These are phyloP conservation scores for Aplodontia rufa DNA, from an alignment of 2,113 vertebrate species.

Conservation along the genomic window DNA sequence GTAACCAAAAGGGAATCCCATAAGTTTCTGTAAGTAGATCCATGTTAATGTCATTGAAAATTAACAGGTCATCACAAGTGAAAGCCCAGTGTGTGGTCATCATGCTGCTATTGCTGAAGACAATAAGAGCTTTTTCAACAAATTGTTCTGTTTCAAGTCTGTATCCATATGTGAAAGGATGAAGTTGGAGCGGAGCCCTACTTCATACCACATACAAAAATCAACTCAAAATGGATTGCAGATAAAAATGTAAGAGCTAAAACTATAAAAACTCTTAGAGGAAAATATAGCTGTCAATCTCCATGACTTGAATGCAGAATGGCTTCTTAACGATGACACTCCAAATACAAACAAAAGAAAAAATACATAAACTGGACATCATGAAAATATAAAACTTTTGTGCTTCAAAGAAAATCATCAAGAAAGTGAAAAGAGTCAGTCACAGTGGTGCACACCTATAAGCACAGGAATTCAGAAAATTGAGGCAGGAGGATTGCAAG, in stretches of 20 bases:
- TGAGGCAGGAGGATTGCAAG: neutral
- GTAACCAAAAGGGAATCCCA: constrained; percentile 93
- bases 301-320: neutral
- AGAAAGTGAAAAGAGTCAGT: neutral
- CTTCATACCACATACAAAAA: neutral
- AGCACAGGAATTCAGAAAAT: neutral
- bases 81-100: neutral
- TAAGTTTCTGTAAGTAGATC: constrained; percentile 73
- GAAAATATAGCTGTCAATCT: constrained; percentile 29
- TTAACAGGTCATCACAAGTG: neutral
- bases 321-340: constrained; percentile 5
- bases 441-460: neutral
- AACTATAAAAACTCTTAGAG: neutral
- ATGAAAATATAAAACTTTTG: neutral
- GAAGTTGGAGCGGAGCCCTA: neutral
- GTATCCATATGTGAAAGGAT: neutral
- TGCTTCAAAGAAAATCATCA: neutral
- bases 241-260: neutral
- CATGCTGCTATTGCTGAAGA: neutral
- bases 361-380: neutral
- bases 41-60: neutral
- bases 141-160: neutral
- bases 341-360: constrained; percentile 25
- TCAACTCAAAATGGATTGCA: constrained; percentile 11
- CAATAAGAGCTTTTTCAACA: neutral